These are phyloP conservation scores for Marmota monax DNA, from an alignment of 2,113 vertebrate genomes.

Conservation along the genomic window DNA sequence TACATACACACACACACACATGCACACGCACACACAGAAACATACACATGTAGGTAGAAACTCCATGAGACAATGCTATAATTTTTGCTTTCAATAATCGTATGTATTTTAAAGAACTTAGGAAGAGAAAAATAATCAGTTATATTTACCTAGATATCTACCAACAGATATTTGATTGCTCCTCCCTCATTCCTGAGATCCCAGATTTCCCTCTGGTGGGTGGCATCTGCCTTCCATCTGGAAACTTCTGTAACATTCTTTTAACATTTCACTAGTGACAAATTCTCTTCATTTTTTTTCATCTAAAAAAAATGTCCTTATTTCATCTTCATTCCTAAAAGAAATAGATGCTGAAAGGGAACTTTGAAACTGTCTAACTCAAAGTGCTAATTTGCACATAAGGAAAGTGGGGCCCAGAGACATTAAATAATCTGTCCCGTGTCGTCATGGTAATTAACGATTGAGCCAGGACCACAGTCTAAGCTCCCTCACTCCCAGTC, in stretches of 20 bases:
- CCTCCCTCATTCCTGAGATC: background rate
- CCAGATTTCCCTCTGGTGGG: background rate
- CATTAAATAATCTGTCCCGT: background rate
- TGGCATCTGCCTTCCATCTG: background rate
- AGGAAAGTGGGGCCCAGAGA: conserved; percentile 1
- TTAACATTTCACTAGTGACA: background rate
- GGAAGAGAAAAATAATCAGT: background rate
- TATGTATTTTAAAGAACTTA: background rate
- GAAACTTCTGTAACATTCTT: background rate
- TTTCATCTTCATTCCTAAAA: conserved; percentile 39
- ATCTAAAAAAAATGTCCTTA: conserved; percentile 12
- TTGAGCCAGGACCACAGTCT: background rate
- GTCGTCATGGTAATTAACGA: background rate
- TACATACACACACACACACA: no score
- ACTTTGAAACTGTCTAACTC: conserved; percentile 27
- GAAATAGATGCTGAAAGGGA: conserved; percentile 20
- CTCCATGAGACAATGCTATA: background rate
- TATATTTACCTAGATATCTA: background rate
- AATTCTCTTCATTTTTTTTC: background rate
- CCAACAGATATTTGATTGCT: background rate
- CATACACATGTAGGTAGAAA: background rate
- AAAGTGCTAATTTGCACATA: background rate
- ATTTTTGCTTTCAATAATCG: background rate
- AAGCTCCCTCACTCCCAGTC: background rate
- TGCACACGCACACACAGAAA: background rate